Conservation (phyloP, 2,888 invertebrate genomes). For the Pachydiplax longipennis region DNA sequence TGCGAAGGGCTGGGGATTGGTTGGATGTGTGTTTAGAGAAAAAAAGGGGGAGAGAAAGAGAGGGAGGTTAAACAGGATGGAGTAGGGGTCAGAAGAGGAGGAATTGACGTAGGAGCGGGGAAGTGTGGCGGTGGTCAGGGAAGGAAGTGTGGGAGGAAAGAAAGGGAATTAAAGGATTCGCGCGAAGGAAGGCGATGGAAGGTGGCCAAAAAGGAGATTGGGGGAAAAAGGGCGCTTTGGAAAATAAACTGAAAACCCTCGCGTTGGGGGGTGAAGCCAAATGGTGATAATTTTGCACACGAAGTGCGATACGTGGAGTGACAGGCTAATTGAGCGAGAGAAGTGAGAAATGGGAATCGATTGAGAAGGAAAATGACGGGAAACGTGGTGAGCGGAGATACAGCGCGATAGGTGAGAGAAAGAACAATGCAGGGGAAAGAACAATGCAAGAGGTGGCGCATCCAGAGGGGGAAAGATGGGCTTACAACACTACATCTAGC, state of each 20-base stretch:
- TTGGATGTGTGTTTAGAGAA: background rate
- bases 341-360: background rate
- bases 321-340: background rate
- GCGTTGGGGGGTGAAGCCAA: background rate
- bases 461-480: too few relatives aligned
- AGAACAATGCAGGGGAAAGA: background rate
- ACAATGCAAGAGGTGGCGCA: background rate
- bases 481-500: too few relatives aligned
- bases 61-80: background rate
- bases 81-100: background rate
- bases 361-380: background rate
- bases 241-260: background rate
- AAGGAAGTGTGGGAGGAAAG: background rate
- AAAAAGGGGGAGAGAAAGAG: background rate
- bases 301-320: background rate
- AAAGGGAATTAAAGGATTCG: background rate
- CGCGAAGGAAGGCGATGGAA: background rate
- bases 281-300: background rate
- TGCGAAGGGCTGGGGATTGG: background rate
- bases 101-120: background rate
- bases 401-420: background rate
- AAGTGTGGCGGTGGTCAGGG: background rate
- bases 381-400: background rate
- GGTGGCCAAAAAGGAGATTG: background rate
- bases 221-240: conserved; percentile 16